A percentile compares a stretch with the other conserved stretches of the same genome.
These are phyloP conservation scores for Archips crataeganus DNA, from an alignment of 2,888 invertebrate genomes.

Conservation along the genomic window DNA sequence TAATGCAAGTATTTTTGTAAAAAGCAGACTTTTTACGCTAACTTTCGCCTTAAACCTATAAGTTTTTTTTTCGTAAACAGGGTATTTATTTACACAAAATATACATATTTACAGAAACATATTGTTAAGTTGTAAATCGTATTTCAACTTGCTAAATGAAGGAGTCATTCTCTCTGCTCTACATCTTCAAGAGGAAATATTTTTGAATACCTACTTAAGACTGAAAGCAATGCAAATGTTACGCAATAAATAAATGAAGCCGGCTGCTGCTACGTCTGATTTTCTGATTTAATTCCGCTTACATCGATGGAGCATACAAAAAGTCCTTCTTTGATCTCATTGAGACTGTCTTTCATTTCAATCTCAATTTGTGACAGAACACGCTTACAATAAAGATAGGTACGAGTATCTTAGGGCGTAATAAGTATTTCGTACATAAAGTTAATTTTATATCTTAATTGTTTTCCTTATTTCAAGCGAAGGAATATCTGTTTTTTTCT, in stretches of 20 bases:
- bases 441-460: neutral
- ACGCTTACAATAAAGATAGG: neutral
- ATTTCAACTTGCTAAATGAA: too few relatives aligned
- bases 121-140: too few relatives aligned
- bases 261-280: conserved; percentile 1
- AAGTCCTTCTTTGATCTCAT: conserved; percentile 2
- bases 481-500: too few relatives aligned
- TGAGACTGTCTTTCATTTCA: conserved; percentile 7
- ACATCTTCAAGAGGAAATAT: neutral
- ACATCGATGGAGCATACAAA: neutral
- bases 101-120: too few relatives aligned
- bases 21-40: too few relatives aligned
- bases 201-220: neutral
- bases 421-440: neutral
- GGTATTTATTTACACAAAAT: too few relatives aligned
- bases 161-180: too few relatives aligned
- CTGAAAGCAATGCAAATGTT: neutral
- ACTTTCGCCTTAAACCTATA: too few relatives aligned
- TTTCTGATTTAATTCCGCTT: conserved; percentile 7
- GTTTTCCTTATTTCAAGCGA: neutral
- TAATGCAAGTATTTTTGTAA: too few relatives aligned
- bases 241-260: neutral
- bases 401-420: neutral
- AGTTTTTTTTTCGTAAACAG: too few relatives aligned
- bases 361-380: conserved; percentile 1